These are phyloP conservation scores for Abrostola tripartita DNA, from an alignment of 2,888 invertebrate species.

Conservation along the genomic window DNA sequence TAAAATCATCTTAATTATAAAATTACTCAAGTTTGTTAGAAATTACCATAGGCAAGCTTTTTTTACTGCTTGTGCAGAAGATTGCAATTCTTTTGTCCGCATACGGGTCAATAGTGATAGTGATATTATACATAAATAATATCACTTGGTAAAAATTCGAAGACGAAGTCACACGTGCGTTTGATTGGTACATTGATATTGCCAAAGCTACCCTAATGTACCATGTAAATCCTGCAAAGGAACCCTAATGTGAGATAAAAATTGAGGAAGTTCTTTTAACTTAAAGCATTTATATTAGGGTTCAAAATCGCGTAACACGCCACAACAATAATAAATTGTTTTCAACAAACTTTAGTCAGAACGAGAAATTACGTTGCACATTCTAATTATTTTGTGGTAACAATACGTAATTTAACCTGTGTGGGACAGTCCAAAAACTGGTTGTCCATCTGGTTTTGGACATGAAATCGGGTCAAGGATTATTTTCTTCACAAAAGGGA, in stretches of 20 bases:
- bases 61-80: too few relatives aligned
- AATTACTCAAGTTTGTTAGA: too few relatives aligned
- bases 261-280: conserved; percentile 3
- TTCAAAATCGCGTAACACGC: conserved; percentile 10
- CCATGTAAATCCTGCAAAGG: conserved; percentile 6
- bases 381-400: conserved; percentile 53
- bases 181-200: conserved; percentile 16
- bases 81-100: too few relatives aligned
- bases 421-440: conserved; percentile 70
- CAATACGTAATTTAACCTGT: conserved; percentile 79
- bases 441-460: conserved; percentile 61
- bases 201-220: conserved; percentile 17
- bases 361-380: conserved; percentile 51
- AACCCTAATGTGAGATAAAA: conserved; percentile 21
- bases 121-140: too few relatives aligned
- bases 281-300: conserved; percentile 8
- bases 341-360: conserved; percentile 45
- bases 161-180: conserved; percentile 22
- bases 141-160: neutral
- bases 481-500: conserved; percentile 62
- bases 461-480: conserved; percentile 77
- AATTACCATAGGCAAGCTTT: too few relatives aligned
- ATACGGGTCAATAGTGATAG: too few relatives aligned
- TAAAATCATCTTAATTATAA: too few relatives aligned
- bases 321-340: conserved; percentile 25